Evolutionary conservation across 2,113 vertebrate genomes (phyloP).

Genomic region (Numenius arquata): DNA sequence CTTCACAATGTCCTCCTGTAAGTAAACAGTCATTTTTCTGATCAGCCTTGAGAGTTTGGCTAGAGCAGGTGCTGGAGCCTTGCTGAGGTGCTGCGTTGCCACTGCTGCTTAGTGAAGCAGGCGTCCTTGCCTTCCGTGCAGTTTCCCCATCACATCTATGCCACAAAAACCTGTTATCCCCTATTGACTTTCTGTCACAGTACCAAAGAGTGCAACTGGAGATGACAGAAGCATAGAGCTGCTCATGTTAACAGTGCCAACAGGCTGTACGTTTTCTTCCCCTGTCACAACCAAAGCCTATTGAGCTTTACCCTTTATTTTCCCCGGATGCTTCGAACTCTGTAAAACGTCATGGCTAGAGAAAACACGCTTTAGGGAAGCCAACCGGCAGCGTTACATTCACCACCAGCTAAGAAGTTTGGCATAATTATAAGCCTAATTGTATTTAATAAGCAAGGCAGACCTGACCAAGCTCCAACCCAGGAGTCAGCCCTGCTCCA

Average conservation of each 20-base stretch:
- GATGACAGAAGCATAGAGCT: background rate
- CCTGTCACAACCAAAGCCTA: background rate
- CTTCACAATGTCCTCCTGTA: background rate
- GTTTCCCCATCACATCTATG: slow-evolving; percentile 6
- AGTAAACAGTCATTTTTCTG: background rate
- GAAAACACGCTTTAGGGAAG: background rate
- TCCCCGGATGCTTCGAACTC: background rate
- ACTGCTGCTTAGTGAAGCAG: background rate
- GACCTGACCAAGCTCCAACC: background rate
- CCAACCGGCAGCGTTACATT: background rate
- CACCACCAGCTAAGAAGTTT: background rate
- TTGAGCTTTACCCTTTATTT: background rate
- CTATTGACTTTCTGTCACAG: background rate
- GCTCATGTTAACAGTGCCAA: background rate
- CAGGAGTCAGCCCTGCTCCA: background rate
- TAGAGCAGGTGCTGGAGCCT: slow-evolving; percentile 1
- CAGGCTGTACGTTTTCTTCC: background rate
- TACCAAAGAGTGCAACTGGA: background rate
- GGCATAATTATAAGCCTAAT: background rate
- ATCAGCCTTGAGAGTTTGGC: background rate
- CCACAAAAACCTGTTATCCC: background rate
- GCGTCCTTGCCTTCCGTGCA: background rate
- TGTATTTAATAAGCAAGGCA: background rate
- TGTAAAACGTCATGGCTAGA: background rate
- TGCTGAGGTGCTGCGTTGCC: background rate